Percentiles rank a stretch among this genome's conserved stretches.
These are phyloP conservation scores for Emydocephalus ijimae DNA, from an alignment of 2,113 vertebrate species.

Conservation along the genomic window DNA sequence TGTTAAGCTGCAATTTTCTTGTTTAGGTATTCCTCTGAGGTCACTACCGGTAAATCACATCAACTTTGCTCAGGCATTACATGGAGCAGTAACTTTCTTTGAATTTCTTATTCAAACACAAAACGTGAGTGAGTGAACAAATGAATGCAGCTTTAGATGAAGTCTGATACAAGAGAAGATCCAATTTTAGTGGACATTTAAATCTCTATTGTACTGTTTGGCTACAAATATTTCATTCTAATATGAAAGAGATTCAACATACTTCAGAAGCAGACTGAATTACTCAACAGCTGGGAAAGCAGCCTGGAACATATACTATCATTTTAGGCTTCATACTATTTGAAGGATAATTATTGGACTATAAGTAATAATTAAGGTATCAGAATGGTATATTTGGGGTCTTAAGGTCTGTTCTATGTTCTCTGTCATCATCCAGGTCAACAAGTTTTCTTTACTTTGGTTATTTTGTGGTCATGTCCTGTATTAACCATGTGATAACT, in stretches of 20 bases:
- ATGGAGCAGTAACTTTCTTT: neutral
- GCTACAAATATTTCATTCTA: neutral
- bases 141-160: neutral
- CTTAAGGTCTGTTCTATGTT: neutral
- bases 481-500: neutral
- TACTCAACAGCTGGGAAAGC: neutral
- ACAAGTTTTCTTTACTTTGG: neutral
- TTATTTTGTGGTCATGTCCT: neutral
- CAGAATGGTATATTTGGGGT: neutral
- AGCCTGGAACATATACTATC: neutral
- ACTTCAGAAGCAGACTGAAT: neutral
- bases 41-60: neutral
- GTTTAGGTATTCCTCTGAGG: constrained; percentile 19
- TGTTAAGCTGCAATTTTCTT: constrained; percentile 26
- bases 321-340: neutral
- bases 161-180: neutral
- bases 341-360: neutral
- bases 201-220: neutral
- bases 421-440: neutral
- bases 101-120: neutral
- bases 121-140: neutral
- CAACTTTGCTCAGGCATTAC: neutral
- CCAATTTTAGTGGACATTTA: neutral
- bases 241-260: neutral
- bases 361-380: neutral